Evolutionary conservation across 2,113 vertebrate species (phyloP).

Genomic region (Asarcornis scutulata): DNA sequence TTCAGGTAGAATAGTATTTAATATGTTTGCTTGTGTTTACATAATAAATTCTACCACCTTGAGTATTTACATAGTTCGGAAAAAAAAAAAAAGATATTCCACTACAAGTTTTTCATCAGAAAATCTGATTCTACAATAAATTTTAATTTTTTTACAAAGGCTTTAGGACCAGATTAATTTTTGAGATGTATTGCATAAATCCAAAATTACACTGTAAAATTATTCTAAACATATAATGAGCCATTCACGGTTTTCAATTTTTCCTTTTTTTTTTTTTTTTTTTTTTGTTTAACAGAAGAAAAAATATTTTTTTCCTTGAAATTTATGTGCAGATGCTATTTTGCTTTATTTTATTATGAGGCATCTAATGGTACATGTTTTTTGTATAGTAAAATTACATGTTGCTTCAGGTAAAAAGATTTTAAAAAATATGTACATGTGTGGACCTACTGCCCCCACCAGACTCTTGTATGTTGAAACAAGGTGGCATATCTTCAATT

Average conservation of each 20-base stretch:
- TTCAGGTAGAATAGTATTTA: neutral
- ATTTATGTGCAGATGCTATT: neutral
- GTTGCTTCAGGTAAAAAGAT: neutral
- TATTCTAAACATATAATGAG: neutral
- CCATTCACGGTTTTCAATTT: neutral
- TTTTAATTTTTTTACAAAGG: neutral
- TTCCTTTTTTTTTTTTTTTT: neutral
- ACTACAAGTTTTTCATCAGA: neutral
- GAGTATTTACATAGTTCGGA: neutral
- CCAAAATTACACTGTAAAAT: neutral
- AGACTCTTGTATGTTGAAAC: slow-evolving; percentile 3
- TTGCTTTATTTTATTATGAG: neutral
- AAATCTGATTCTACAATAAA: neutral
- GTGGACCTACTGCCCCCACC: slow-evolving; percentile 1
- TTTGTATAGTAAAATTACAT: neutral
- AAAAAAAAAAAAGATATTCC: neutral
- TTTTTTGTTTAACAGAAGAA: neutral
- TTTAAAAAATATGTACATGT: neutral
- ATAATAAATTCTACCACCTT: neutral
- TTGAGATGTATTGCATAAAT: neutral
- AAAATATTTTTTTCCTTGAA: neutral
- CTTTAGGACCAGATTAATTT: neutral
- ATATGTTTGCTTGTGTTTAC: neutral
- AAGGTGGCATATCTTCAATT: neutral
- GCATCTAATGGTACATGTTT: neutral